Conservation (phyloP, 2,888 invertebrate species). For the Calliphora vomitoria region DNA sequence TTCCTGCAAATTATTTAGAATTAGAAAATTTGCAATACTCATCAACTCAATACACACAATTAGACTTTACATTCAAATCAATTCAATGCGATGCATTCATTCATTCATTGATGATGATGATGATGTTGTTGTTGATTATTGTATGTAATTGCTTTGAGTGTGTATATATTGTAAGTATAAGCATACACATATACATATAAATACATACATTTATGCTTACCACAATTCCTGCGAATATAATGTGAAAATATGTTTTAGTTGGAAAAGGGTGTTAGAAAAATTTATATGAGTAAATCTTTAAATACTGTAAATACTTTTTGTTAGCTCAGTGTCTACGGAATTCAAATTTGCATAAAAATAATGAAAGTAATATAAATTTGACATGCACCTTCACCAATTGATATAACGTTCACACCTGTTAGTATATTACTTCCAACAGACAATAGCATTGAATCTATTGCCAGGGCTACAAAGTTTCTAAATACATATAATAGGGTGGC, state of each 20-base stretch:
- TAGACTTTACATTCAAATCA: slow-evolving; percentile 51
- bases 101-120: slow-evolving; percentile 23
- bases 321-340: no score
- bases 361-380: no score
- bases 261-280: not conserved
- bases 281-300: not conserved
- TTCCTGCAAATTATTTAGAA: slow-evolving; percentile 56
- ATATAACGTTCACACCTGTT: no score
- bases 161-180: not conserved
- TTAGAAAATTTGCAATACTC: slow-evolving; percentile 58
- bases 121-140: slow-evolving; percentile 7
- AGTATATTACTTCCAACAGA: no score
- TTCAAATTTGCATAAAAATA: no score
- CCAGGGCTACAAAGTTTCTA: no score
- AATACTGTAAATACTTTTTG: no score
- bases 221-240: not conserved
- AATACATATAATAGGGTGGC: no score
- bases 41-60: slow-evolving; percentile 69
- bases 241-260: slow-evolving; percentile 11
- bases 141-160: slow-evolving; percentile 18
- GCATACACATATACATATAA: not conserved
- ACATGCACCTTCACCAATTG: no score
- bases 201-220: not conserved
- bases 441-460: no score
- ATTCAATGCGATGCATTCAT: slow-evolving; percentile 38